phyloP scores from a whole-genome alignment of 2,797 vertebrate species.

The Xerus rutilus region DNA sequence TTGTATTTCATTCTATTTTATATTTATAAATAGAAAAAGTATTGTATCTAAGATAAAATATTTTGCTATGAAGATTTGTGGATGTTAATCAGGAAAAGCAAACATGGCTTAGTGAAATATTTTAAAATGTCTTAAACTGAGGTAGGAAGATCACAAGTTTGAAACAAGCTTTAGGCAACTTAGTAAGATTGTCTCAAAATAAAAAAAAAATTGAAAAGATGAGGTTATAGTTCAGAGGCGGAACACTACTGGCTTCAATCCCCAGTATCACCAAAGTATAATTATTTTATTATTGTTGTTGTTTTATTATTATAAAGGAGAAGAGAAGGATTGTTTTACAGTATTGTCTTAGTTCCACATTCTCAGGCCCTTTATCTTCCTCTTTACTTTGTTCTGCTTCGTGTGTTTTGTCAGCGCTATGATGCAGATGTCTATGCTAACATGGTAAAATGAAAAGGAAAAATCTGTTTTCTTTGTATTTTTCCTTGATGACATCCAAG shows the following conservation, averaged over 20 bases:
- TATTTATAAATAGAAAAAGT: not conserved
- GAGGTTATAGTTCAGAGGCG: no score
- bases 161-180: not conserved
- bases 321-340: not conserved
- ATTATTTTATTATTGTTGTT: not conserved
- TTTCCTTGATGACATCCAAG: slow-evolving; percentile 71
- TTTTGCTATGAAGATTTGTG: not conserved
- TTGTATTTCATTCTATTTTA: not conserved
- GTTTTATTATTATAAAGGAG: not conserved
- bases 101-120: not conserved
- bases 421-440: slow-evolving; percentile 1
- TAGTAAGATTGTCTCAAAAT: not conserved
- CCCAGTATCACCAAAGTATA: not conserved
- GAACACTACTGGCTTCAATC: not conserved
- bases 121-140: not conserved
- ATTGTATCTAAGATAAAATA: not conserved
- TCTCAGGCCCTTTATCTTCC: not conserved
- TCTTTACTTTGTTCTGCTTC: not conserved
- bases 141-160: not conserved
- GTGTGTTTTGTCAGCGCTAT: not conserved
- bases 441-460: slow-evolving; percentile 57
- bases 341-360: not conserved
- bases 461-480: slow-evolving; percentile 64
- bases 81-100: not conserved
- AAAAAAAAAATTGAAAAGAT: not conserved